Evolutionary conservation across 2,797 vertebrate species (phyloP).

Genomic region (Chelon labrosus): DNA sequence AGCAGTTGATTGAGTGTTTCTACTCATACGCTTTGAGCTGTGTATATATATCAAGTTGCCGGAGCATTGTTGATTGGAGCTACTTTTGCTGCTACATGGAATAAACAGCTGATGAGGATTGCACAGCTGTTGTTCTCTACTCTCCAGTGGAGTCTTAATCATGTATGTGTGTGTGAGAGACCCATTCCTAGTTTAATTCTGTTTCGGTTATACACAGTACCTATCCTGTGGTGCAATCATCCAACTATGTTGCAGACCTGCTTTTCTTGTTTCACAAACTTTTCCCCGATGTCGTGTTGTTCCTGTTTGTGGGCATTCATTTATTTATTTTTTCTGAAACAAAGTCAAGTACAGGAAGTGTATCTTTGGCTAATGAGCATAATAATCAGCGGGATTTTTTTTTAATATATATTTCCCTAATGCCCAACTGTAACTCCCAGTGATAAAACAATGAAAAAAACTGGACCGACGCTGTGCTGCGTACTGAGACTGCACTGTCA

Average conservation of each 20-base stretch:
- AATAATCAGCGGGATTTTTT: too few species aligned
- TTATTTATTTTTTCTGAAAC: not conserved
- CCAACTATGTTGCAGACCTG: slow-evolving; percentile 1
- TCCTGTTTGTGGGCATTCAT: not conserved
- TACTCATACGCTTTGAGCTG: slow-evolving; percentile 49
- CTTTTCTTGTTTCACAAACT: slow-evolving; percentile 29
- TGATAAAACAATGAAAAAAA: not conserved
- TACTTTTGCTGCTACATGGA: slow-evolving; percentile 72
- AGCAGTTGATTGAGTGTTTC: slow-evolving; percentile 72
- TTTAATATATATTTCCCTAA: too few species aligned
- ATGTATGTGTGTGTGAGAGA: slow-evolving; percentile 17
- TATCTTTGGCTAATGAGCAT: too few species aligned
- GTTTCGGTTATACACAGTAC: not conserved
- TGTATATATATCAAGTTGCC: slow-evolving; percentile 74
- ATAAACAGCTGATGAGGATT: slow-evolving; percentile 84
- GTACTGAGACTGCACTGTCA: not conserved
- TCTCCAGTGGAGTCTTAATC: slow-evolving; percentile 36
- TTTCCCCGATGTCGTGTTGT: not conserved
- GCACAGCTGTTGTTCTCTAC: slow-evolving; percentile 73
- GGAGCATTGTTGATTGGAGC: slow-evolving; percentile 79
- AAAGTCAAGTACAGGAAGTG: too few species aligned
- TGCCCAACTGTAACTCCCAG: not conserved
- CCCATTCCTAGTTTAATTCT: not conserved
- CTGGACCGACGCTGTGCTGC: not conserved
- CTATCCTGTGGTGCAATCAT: too few species aligned